Evolutionary conservation across 2,888 invertebrate species (phyloP).

Genomic region (Caenorhabditis sinica): DNA sequence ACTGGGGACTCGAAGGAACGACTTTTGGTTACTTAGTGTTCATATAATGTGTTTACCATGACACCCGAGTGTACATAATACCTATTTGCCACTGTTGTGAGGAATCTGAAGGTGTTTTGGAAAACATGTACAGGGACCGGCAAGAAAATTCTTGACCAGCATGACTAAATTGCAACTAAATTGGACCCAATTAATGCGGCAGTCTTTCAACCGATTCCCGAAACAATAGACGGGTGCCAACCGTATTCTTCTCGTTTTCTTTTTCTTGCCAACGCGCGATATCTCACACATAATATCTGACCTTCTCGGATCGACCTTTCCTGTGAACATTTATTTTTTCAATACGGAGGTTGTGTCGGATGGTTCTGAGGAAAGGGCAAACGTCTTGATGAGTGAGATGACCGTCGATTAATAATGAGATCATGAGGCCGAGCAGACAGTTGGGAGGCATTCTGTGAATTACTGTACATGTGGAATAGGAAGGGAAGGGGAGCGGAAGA

Average conservation of each 20-base stretch:
- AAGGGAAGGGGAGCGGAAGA: conserved; percentile 3
- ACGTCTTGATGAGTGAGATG: conserved; percentile 53
- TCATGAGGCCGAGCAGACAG: conserved; percentile 59
- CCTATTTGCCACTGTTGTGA: background rate
- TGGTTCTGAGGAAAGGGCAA: background rate
- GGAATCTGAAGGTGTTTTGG: background rate
- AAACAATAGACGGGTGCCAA: conserved; percentile 19
- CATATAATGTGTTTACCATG: conserved; percentile 37
- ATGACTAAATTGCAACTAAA: background rate
- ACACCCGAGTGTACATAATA: conserved; percentile 38
- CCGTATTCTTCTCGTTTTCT: conserved; percentile 1
- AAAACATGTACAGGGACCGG: background rate
- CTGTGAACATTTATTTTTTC: conserved; percentile 56
- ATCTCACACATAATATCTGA: conserved; percentile 67
- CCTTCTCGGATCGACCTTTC: conserved; percentile 60
- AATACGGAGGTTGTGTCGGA: conserved; percentile 8
- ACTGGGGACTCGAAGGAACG: conserved; percentile 23
- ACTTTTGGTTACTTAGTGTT: conserved; percentile 8
- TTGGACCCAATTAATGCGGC: conserved; percentile 55
- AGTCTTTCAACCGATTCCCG: background rate
- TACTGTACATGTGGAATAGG: conserved; percentile 4
- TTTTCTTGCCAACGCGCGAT: conserved; percentile 59
- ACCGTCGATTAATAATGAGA: conserved; percentile 58
- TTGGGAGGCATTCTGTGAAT: conserved; percentile 3
- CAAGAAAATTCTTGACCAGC: background rate